Conservation (phyloP, 2,113 vertebrate genomes). For the Tetrax tetrax region DNA sequence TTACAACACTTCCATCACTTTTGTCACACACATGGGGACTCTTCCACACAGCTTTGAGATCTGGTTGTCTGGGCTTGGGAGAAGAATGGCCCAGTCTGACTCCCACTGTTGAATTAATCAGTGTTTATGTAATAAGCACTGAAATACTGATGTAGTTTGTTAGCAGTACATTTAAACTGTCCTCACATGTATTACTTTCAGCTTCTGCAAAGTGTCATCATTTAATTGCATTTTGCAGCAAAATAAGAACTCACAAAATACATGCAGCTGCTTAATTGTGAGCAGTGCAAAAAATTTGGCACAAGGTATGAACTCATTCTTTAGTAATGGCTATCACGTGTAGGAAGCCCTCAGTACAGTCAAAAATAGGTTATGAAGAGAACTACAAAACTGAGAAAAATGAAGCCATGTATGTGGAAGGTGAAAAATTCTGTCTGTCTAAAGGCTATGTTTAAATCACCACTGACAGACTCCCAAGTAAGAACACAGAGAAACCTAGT, state of each 20-base stretch:
- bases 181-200: background rate
- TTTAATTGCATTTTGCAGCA: background rate
- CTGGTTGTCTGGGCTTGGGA: background rate
- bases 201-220: background rate
- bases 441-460: background rate
- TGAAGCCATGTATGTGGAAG: background rate
- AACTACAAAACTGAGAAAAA: background rate
- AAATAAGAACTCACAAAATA: background rate
- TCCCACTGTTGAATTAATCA: background rate
- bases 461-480: background rate
- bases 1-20: background rate
- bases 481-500: background rate
- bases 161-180: background rate
- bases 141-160: background rate
- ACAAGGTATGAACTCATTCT: accelerated
- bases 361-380: background rate
- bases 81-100: background rate
- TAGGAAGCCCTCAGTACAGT: background rate
- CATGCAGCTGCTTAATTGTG: background rate
- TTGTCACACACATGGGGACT: background rate
- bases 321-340: accelerated
- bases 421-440: background rate
- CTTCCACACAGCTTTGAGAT: background rate
- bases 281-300: background rate
- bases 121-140: background rate